These are phyloP conservation scores for Felis chaus DNA, from an alignment of 2,113 vertebrate species.

Conservation along the genomic window DNA sequence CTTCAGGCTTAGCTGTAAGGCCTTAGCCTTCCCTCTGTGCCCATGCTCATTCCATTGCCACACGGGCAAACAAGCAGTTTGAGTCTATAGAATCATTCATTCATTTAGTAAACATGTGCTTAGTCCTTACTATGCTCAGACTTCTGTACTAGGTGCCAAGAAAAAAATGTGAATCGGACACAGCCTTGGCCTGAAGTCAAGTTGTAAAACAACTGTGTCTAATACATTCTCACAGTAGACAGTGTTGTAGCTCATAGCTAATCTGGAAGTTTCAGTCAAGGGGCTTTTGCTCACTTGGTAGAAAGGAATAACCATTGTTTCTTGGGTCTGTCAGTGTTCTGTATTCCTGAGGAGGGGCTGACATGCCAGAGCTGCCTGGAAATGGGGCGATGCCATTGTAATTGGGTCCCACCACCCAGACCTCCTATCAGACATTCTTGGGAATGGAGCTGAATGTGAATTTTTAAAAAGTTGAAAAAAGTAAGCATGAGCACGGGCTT, in stretches of 20 bases:
- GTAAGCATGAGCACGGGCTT: background rate
- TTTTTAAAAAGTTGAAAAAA: background rate
- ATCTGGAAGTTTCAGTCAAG: background rate
- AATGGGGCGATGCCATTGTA: fast-evolving
- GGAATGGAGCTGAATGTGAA: background rate
- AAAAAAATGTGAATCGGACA: background rate
- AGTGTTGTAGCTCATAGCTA: background rate
- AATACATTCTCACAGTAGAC: background rate
- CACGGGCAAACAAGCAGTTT: background rate
- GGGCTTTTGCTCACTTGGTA: background rate
- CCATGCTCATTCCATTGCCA: background rate
- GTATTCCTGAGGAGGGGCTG: background rate
- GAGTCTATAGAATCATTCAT: background rate
- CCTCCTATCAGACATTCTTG: background rate
- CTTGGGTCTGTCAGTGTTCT: background rate
- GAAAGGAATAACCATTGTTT: background rate
- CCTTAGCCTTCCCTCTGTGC: background rate
- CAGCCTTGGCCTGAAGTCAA: background rate
- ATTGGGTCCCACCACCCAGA: background rate
- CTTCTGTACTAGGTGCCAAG: background rate
- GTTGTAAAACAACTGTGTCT: fast-evolving
- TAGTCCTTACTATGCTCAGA: background rate
- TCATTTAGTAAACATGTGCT: background rate
- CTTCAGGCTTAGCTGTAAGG: background rate
- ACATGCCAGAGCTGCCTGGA: background rate